Percentiles rank a stretch among this genome's conserved stretches.
phyloP scores from a whole-genome alignment of 2,113 vertebrate genomes.

The Syngnathus typhle region DNA sequence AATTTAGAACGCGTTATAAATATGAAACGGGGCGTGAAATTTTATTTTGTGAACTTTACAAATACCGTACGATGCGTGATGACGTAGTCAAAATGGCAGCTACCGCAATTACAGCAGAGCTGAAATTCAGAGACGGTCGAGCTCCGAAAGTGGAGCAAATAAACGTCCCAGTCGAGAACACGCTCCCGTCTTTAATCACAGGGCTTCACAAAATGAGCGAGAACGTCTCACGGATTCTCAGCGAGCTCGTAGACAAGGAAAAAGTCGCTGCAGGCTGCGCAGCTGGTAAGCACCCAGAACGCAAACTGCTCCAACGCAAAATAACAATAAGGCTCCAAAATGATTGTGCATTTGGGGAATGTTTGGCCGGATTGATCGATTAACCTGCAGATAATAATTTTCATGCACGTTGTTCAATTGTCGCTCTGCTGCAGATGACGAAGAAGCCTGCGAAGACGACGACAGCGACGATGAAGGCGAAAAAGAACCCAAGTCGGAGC shows the following conservation, averaged over 20 bases:
- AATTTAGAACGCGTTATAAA: not conserved
- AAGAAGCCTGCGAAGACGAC: constrained; percentile 44
- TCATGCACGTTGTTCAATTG: no score
- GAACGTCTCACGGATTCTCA: constrained; percentile 54
- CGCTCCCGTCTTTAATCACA: constrained; percentile 41
- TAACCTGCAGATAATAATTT: no score
- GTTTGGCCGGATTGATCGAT: not conserved
- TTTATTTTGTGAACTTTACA: not conserved
- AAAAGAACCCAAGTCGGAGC: constrained; percentile 11
- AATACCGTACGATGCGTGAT: not conserved
- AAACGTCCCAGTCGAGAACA: constrained; percentile 35
- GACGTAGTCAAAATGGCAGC: constrained; percentile 43
- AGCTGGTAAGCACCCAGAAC: no score
- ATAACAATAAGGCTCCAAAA: no score
- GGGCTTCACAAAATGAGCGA: constrained; percentile 32
- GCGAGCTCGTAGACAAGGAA: constrained; percentile 56
- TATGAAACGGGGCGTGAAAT: not conserved
- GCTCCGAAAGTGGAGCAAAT: constrained; percentile 32
- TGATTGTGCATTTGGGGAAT: no score
- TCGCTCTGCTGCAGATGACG: constrained; percentile 30
- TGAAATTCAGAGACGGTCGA: constrained; percentile 49
- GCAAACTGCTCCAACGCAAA: no score
- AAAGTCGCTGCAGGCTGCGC: constrained; percentile 27
- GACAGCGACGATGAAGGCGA: constrained; percentile 45
- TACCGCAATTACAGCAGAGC: constrained; percentile 34